Conservation (phyloP, 2,797 vertebrate genomes). For the Mormyrus proboscirostris region DNA sequence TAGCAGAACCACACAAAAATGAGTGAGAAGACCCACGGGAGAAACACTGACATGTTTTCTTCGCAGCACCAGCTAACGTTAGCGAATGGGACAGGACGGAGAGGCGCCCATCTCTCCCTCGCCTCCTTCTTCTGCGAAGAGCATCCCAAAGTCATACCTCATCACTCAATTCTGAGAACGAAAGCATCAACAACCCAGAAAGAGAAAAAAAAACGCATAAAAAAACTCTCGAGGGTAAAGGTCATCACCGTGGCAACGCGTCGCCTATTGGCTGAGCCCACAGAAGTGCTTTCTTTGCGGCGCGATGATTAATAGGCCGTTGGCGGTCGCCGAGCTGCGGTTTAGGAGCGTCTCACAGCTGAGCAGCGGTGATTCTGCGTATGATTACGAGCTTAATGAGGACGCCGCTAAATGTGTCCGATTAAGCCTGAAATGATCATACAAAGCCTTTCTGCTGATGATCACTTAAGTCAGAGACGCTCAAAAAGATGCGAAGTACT, state of each 20-base stretch:
- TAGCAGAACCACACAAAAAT: background rate
- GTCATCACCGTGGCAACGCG: conserved; percentile 63
- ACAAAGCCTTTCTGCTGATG: background rate
- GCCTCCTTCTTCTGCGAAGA: conserved; percentile 3
- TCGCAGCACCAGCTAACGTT: background rate
- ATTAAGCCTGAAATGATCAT: background rate
- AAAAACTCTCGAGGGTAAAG: conserved; percentile 59
- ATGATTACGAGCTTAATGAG: background rate
- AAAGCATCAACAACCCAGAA: background rate
- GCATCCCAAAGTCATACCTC: conserved; percentile 13
- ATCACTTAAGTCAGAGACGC: background rate
- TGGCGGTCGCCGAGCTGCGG: conserved; percentile 15
- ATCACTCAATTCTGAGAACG: conserved; percentile 7
- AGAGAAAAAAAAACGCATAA: background rate
- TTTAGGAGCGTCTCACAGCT: background rate
- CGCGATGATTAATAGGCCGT: conserved; percentile 52
- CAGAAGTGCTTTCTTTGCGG: conserved; percentile 43
- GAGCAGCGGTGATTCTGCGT: background rate
- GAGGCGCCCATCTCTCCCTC: background rate
- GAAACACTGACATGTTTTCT: conserved; percentile 4
- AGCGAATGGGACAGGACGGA: background rate
- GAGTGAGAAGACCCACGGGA: background rate
- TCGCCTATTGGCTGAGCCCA: conserved; percentile 44
- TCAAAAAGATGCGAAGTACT: background rate
- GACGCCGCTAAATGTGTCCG: background rate